Conservation (phyloP, 2,113 vertebrate species). For the Hyla sarda region DNA sequence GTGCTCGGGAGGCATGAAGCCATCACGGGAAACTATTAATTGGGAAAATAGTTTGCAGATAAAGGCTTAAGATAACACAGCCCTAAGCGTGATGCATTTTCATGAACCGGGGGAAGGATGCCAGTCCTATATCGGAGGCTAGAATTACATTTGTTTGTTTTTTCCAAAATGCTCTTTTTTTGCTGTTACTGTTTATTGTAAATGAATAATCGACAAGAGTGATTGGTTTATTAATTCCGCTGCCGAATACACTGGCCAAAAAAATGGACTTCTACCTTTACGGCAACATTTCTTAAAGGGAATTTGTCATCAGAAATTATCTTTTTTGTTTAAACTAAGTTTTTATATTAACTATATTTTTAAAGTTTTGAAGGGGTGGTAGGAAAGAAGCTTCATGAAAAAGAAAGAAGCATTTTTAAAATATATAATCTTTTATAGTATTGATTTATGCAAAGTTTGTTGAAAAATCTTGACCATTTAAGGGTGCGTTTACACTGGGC, state of each 20-base stretch:
- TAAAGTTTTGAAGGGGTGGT: no score
- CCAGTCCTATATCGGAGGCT: background rate
- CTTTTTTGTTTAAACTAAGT: no score
- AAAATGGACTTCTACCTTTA: background rate
- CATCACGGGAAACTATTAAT: constrained; percentile 3
- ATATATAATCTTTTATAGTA: no score
- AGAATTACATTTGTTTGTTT: constrained; percentile 1
- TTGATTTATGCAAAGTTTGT: no score
- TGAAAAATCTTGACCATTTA: no score
- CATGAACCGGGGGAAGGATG: background rate
- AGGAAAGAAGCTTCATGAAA: no score
- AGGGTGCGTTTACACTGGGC: no score
- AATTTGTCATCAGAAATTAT: no score
- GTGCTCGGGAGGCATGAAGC: constrained; percentile 29
- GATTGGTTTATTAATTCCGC: background rate
- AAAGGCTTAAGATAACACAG: background rate
- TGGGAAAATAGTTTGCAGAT: background rate
- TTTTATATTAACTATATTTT: no score
- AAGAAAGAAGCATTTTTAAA: no score
- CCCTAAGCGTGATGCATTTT: background rate
- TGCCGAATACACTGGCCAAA: background rate
- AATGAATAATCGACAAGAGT: background rate
- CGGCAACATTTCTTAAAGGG: background rate
- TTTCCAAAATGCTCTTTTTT: background rate
- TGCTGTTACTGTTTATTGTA: background rate